phyloP scores from a whole-genome alignment of 2,797 vertebrate genomes.

The Enteromius afrohamiltoni region DNA sequence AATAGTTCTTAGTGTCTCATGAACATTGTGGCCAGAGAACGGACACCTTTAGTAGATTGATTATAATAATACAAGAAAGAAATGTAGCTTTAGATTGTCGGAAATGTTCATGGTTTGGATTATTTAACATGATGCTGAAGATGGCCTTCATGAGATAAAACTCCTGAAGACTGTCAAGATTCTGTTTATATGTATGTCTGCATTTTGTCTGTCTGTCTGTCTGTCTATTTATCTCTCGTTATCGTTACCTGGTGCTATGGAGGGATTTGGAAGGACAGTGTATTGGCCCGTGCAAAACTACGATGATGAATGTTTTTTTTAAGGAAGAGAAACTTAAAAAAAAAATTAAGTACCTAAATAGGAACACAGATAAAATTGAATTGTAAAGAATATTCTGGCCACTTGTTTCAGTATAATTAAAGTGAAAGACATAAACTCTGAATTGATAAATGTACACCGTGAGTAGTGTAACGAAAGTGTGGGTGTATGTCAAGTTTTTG shows the following conservation, averaged over 20 bases:
- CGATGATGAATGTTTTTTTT: not conserved
- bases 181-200: constrained; percentile 22
- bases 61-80: not conserved
- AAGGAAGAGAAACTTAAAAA: not conserved
- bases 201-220: constrained; percentile 1
- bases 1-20: constrained; percentile 3
- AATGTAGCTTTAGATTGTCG: not conserved
- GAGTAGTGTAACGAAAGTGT: not conserved
- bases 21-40: not conserved
- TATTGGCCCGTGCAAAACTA: constrained; percentile 17
- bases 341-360: not conserved
- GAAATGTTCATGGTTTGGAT: not conserved
- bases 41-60: not conserved
- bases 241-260: constrained; percentile 4
- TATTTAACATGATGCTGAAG: not conserved
- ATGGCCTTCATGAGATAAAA: constrained; percentile 6
- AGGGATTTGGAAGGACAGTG: constrained; percentile 36
- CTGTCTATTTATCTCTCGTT: not conserved
- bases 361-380: not conserved
- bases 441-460: not conserved
- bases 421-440: not conserved
- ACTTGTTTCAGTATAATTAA: not conserved
- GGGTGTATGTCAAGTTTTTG: not conserved
- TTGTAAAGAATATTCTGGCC: not conserved
- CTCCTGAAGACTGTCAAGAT: not conserved